phyloP scores from a whole-genome alignment of 2,797 vertebrate genomes.

The Ctenopoma multispine region DNA sequence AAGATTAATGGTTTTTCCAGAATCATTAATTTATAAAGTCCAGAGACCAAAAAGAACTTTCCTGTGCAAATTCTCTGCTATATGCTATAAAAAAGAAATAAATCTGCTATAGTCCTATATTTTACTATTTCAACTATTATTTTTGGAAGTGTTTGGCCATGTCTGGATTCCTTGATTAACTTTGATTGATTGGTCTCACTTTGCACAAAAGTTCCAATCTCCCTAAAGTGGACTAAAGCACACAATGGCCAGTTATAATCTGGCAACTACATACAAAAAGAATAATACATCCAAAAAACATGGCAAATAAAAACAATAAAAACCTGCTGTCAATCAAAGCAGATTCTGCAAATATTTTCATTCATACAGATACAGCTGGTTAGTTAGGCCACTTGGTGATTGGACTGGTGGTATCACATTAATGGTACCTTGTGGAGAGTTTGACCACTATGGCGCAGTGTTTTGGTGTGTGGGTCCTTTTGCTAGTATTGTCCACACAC shows the following conservation, averaged over 20 bases:
- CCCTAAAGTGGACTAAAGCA: neutral
- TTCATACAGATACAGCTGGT: neutral
- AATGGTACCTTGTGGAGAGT: neutral
- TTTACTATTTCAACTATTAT: constrained; percentile 1
- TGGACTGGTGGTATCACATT: neutral
- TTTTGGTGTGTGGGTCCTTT: neutral
- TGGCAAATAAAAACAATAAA: neutral
- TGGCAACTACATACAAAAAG: neutral
- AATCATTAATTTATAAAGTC: constrained; percentile 8
- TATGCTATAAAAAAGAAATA: neutral
- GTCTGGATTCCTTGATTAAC: neutral
- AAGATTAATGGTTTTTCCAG: constrained; percentile 33
- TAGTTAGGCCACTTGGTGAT: neutral
- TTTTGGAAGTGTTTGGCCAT: neutral
- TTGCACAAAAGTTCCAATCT: neutral
- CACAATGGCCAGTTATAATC: too few relatives aligned
- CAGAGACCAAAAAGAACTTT: neutral
- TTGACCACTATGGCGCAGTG: neutral
- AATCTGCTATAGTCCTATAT: neutral
- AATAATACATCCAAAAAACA: neutral
- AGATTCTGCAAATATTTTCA: neutral
- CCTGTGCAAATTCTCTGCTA: constrained; percentile 10
- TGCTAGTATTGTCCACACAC: neutral
- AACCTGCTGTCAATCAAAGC: neutral
- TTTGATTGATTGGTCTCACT: neutral